These are phyloP conservation scores for Spermophilus dauricus DNA, from an alignment of 2,113 vertebrate genomes.

Conservation along the genomic window DNA sequence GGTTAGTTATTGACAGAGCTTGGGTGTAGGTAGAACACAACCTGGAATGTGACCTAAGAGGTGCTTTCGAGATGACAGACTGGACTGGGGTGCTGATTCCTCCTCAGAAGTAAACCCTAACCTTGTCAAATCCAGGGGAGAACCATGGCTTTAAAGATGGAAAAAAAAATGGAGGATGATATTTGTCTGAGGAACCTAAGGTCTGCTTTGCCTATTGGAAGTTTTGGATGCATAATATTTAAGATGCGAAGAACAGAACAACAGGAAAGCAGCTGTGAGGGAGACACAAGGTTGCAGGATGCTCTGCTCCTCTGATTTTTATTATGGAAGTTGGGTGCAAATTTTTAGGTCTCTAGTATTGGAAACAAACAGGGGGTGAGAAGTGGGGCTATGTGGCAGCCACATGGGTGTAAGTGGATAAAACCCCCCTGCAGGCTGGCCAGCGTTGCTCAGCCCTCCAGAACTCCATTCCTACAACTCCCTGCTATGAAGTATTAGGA, in stretches of 20 bases:
- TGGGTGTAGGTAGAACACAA: not conserved
- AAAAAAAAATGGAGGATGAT: not conserved
- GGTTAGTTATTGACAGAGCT: not conserved
- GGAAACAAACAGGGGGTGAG: not conserved
- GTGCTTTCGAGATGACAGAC: not conserved
- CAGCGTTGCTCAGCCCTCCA: not conserved
- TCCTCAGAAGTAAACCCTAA: not conserved
- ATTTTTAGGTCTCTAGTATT: not conserved
- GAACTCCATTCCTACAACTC: no score
- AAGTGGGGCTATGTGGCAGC: not conserved
- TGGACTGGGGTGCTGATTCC: not conserved
- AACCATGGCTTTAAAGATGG: not conserved
- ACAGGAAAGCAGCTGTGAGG: not conserved
- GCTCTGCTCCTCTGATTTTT: not conserved
- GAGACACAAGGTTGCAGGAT: not conserved
- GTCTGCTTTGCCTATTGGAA: not conserved
- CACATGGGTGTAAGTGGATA: not conserved
- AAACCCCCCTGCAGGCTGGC: not conserved
- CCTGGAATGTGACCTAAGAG: not conserved
- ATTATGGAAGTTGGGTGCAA: no score
- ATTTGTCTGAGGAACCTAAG: not conserved
- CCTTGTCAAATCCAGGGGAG: not conserved
- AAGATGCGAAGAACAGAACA: not conserved
- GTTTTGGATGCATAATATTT: not conserved
- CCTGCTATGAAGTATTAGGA: no score